Percentiles rank a stretch among this genome's conserved stretches.
These are phyloP conservation scores for Hypotaenidia okinawae DNA, from an alignment of 2,797 vertebrate genomes.

Conservation along the genomic window DNA sequence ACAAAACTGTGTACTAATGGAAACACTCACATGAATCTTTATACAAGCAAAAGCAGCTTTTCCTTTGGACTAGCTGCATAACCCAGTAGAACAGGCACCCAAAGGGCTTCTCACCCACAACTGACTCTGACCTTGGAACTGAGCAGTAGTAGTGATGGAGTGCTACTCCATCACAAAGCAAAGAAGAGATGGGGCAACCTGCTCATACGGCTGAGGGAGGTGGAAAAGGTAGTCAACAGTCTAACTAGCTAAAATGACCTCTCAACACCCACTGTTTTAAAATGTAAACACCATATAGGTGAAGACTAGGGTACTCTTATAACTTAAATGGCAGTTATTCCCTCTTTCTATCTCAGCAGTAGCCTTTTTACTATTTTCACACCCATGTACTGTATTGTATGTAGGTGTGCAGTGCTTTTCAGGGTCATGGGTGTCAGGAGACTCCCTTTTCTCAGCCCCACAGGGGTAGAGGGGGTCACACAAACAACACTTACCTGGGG, in stretches of 20 bases:
- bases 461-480: background rate
- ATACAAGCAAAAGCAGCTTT: background rate
- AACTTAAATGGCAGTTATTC: background rate
- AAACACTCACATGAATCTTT: background rate
- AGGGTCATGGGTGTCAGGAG: fast-evolving
- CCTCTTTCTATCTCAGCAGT: background rate
- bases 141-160: background rate
- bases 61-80: background rate
- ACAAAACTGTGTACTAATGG: background rate
- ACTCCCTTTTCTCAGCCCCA: background rate
- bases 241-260: background rate
- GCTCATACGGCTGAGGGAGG: background rate
- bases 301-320: background rate
- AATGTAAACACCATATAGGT: background rate
- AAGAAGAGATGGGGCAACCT: background rate
- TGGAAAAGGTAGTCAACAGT: background rate
- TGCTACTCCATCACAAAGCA: background rate
- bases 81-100: background rate
- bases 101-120: background rate
- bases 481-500: too few species aligned
- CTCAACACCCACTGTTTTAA: background rate
- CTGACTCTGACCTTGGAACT: background rate
- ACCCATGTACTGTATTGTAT: too few species aligned
- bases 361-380: background rate
- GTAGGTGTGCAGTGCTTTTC: background rate